These are phyloP conservation scores for Chrysolina americana DNA, from an alignment of 2,888 invertebrate genomes.

Conservation along the genomic window DNA sequence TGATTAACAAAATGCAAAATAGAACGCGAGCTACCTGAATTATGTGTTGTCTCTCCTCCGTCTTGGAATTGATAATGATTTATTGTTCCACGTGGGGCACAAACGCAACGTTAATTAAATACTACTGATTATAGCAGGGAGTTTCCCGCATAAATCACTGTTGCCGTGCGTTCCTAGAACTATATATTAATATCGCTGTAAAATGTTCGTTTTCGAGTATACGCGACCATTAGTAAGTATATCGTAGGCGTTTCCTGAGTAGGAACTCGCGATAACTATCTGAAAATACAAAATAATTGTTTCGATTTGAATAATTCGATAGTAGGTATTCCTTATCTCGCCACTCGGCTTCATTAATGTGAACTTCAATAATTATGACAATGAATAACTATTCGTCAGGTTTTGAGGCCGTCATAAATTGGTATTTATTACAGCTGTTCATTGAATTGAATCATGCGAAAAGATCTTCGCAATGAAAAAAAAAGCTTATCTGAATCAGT, in stretches of 20 bases:
- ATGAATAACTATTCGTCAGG: too few relatives aligned
- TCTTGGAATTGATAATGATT: slow-evolving; percentile 18
- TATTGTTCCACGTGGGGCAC: slow-evolving; percentile 16
- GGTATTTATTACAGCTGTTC: too few relatives aligned
- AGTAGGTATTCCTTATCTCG: neutral
- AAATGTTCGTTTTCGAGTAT: slow-evolving; percentile 9
- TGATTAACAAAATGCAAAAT: slow-evolving; percentile 19
- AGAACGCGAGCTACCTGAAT: slow-evolving; percentile 18
- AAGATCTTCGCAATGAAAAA: too few relatives aligned
- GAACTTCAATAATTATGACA: too few relatives aligned
- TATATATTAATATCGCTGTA: slow-evolving; percentile 11
- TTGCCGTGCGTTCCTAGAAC: neutral
- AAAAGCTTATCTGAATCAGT: too few relatives aligned
- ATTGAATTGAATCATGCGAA: too few relatives aligned
- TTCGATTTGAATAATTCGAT: neutral
- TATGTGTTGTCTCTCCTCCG: slow-evolving; percentile 16
- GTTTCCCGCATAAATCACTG: slow-evolving; percentile 18
- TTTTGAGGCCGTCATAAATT: too few relatives aligned
- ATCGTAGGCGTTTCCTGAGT: neutral
- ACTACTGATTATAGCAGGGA: slow-evolving; percentile 7
- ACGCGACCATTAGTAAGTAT: neutral
- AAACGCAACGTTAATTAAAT: slow-evolving; percentile 17
- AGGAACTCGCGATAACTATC: neutral
- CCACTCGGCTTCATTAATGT: too few relatives aligned
- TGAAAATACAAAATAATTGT: neutral